Evolutionary conservation across 1,140 invertebrate species (phyloP), one percentile per base, ranked within the genome.

Genomic region (Lordiphosa collinella): DNA sequence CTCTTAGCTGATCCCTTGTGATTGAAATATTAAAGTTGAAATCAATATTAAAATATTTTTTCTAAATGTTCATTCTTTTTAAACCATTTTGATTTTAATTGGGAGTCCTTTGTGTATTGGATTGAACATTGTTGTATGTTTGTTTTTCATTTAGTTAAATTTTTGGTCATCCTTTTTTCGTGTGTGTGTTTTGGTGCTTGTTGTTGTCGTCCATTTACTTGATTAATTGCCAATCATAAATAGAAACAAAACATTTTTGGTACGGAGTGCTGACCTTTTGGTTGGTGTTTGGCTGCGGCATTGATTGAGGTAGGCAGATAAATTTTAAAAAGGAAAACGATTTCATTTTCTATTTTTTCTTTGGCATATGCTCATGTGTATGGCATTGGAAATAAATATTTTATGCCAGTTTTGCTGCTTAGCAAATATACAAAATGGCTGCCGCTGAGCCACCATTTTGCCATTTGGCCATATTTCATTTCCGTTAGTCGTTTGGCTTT

Each of bases 381-480:
- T 54, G 47, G 35, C 51, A 43, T 60, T 48, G 44, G 22, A 63
- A 52, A 84, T 82, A 75, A 75, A 80, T 75, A 76, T 76, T 70
- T 76, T 53, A 76, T 76, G 37, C 48, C 36, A 49, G 49, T 68
- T 54, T 49, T 25, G 7, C 34, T 36, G 51, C 37, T 57, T 25
- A 13, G 46, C 6, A 8, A 43, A 12, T 60, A 57, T 44, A 59
- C 70, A 73, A 73, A 67, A 73, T 73, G 70, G 59, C 52, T 35
- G 62, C 69, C 49, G 25, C 69, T 44, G 25, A 29, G 76, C 47
- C 78, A 66, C 76, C 76, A 80, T 80, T 80, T 82, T 61, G 59
- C 65, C 65, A 69, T 69, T 84, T 53, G 58, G 78, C 71, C 67
- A 80, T 76, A 82, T 82, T 80, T 76, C 67, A 75, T 75, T 82